Base-by-base conservation (phyloP, 2,888 invertebrate genomes). In the Polymixis lichenea region DNA sequence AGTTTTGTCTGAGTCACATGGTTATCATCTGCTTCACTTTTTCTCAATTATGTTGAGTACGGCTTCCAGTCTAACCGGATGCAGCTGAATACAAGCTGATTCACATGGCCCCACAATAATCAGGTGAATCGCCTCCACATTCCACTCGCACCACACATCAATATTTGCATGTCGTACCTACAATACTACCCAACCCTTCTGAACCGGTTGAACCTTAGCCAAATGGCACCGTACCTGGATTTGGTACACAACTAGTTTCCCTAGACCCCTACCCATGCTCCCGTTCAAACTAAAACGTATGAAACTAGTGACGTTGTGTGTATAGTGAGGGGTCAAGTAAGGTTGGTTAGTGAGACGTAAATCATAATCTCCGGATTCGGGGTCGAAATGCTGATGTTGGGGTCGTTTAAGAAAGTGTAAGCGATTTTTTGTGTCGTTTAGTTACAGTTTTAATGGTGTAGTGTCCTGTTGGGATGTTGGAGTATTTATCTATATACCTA, bases 161-260 rank as follows among this genome's bases (percentile, higher is more conserved):
- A 84, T 66, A 89, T 89, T 88, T 88, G 83, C 85, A 88, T 89
- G 81, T 83, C 75, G 79, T 84, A 84, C 80, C 77, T 82, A 80
- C 86, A 78, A 80, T 78, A 67, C 77, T 76, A 69, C 60, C 76
- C 69, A 85, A 89, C 89, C 89, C 87, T 88, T 87, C 78, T 62
- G 80, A 84, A 77, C 90, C 80, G 88, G 88, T 90, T 90, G 90
- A 92, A 91, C 91, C 92, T 91, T 90, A 86, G 91, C 92, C 93
- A 93, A 94, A 94, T 92, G 93, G 92, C 93, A 88, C 90, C 85
- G 87, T 90, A 91, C 93, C 93, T 91, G 92, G 92, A 91, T 91
- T 90, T 90, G 72, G 77, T 64, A 82, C 75, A 64, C 56, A 55
- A 85, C 91, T 90, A 90, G 69, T 84, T 84, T 82, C 86, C 67